phyloP scores from a whole-genome alignment of 2,797 vertebrate genomes.

The Periparus ater region DNA sequence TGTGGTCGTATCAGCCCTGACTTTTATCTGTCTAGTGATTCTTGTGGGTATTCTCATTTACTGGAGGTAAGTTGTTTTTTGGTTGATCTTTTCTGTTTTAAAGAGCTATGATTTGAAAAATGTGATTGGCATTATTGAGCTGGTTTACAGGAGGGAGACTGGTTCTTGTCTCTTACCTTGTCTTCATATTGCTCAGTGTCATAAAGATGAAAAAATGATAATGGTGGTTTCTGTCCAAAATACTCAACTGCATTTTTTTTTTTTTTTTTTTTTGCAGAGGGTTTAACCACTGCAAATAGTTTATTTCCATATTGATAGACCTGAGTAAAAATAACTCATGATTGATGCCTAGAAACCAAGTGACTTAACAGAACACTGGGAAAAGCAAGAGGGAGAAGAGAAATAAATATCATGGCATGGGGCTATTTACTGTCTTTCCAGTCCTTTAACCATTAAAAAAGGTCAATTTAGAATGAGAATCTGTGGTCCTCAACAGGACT shows the following conservation, averaged over 20 bases:
- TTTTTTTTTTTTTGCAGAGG: neutral
- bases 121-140: neutral
- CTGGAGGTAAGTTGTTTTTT: conserved; percentile 88
- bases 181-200: neutral
- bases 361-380: neutral
- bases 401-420: neutral
- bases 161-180: neutral
- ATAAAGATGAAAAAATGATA: neutral
- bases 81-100: neutral
- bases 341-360: neutral
- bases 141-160: neutral
- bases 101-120: conserved; percentile 43
- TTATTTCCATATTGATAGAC: neutral
- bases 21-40: conserved; percentile 88
- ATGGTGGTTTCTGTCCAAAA: neutral
- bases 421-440: neutral
- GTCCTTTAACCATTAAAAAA: neutral
- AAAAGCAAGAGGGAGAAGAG: neutral
- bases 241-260: neutral
- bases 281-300: neutral
- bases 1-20: conserved; percentile 93
- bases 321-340: neutral
- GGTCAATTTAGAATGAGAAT: neutral
- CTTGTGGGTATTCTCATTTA: conserved; percentile 95
- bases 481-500: neutral